Conservation (phyloP, 2,888 invertebrate genomes). For the Isotomurus palustris region DNA sequence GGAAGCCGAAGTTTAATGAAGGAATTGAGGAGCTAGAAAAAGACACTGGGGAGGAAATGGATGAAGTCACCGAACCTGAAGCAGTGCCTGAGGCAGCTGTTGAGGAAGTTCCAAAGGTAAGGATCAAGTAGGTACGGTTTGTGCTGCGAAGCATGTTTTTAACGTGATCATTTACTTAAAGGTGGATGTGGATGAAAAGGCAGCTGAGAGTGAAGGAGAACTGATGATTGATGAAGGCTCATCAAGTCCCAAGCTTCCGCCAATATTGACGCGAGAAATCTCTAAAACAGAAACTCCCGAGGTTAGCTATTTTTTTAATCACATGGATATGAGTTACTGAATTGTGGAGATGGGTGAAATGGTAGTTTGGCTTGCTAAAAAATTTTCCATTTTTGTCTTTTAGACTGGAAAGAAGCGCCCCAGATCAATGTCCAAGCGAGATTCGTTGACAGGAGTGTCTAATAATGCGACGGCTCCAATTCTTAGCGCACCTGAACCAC, state of each 20-base stretch:
- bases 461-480: conserved; percentile 25
- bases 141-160: background rate
- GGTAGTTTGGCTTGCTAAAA: background rate
- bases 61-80: conserved; percentile 4
- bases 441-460: conserved; percentile 25
- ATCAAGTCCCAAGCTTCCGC: conserved; percentile 24
- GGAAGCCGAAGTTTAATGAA: conserved; percentile 77
- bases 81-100: background rate
- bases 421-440: conserved; percentile 26
- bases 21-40: conserved; percentile 83
- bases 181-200: conserved; percentile 30
- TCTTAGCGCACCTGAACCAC: conserved; percentile 17
- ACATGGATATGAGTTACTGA: background rate
- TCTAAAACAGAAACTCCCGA: conserved; percentile 6
- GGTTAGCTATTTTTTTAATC: background rate
- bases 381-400: background rate
- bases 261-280: conserved; percentile 34
- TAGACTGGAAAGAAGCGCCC: conserved; percentile 19
- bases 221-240: conserved; percentile 49
- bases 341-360: too few species aligned
- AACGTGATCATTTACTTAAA: conserved; percentile 2
- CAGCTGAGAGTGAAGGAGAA: conserved; percentile 48
- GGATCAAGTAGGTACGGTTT: too few species aligned
- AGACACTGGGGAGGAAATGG: conserved; percentile 53
- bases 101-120: background rate